Base-by-base conservation (phyloP, 2,888 invertebrate genomes). In the Zygaena filipendulae region DNA sequence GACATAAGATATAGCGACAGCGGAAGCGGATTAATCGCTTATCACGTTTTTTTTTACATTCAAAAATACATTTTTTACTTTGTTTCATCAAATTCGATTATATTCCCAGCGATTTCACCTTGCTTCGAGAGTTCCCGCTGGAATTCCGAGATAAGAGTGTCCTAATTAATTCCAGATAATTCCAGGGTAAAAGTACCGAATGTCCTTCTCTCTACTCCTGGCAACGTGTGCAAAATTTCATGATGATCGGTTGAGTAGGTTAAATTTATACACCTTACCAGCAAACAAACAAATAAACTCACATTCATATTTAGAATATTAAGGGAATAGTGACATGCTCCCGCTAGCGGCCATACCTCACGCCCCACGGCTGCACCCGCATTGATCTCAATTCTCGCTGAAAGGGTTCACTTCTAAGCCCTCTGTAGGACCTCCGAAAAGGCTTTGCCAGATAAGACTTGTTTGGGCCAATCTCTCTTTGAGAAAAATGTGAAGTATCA, bases 331-430 rank as follows among this genome's bases (percentile, higher is more conserved):
- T 9, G 12, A 21, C 2, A n/a, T 21, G 13, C 4, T 5, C 4
- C 22, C 33, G 34, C 36, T 24, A 13, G n/a, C 18, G 31, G 37
- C 32, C 35, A 8, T 42, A 21, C 24, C 43, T 48, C 47, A 16
- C 10, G 42, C 35, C 34, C 11, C 22, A 20, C 11, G 34, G 34
- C 26, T 27, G n/a, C n/a, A n/a, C 39, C 29, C 40, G 36, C 61
- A 62, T 61, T 62, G 72, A 69, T 68, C 61, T 67, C 49, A 49
- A 45, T 49, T 37, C n/a, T 32, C 27, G 27, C 50, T 59, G 57
- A 68, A 70, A 71, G 69, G 69, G 69, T 66, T 62, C 57, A 47
- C 47, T 46, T 56, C 53, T 61, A 54, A 62, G 58, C 59, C 52
- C 45, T 53, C 54, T 51, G 51, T 47, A 53, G 56, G 52, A 48